Base-by-base conservation (phyloP, 2,797 vertebrate species). In the Manis pentadactyla region DNA sequence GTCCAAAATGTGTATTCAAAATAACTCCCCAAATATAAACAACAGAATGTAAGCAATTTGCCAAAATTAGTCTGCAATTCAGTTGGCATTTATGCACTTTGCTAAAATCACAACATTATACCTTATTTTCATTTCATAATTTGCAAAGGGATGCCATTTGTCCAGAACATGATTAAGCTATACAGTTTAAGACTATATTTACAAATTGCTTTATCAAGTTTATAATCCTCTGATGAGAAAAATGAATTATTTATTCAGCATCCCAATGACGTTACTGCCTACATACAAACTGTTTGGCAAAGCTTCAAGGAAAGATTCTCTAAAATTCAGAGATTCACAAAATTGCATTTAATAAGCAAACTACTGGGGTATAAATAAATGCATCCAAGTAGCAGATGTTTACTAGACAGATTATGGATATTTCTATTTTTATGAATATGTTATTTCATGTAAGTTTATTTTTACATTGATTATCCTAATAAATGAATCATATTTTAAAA, bases 141-240 rank as follows among this genome's bases (percentile, higher is more conserved):
- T 96, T 92, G 27, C 31, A 88, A 69, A 88, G 34, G 74, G 51
- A 82, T 63, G 0, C 2, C 17, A 86, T 90, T 92, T 87, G 29
- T 68, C 51, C 31, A 71, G 34, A 94, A 82, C 29, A 82, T 34
- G 57, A 90, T n/a, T 90, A n/a, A 96, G 5, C 31, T 88, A 73
- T 87, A 90, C 78, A 37, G 7, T 73, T 85, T 77, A 92, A 90
- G 92, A 55, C 23, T 51, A 29, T 94, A 74, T 79, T 90, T 93
- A 95, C 5, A 95, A 53, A 89, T 59, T 93, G 34, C 39, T 69
- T 93, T 83, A 96, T 92, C 46, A 75, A 85, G 34, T 63, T 93
- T 39, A 69, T 53, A 61, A 71, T 78, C 12, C 53, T 68, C 29
- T 93, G 31, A 69, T 64, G 73, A 92, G 63, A 89, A 78, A 85